A percentile compares a stretch with the other conserved stretches of the same genome.
These are phyloP conservation scores for Sinocyclocheilus rhinocerous DNA, from an alignment of 2,113 vertebrate species.

Conservation along the genomic window DNA sequence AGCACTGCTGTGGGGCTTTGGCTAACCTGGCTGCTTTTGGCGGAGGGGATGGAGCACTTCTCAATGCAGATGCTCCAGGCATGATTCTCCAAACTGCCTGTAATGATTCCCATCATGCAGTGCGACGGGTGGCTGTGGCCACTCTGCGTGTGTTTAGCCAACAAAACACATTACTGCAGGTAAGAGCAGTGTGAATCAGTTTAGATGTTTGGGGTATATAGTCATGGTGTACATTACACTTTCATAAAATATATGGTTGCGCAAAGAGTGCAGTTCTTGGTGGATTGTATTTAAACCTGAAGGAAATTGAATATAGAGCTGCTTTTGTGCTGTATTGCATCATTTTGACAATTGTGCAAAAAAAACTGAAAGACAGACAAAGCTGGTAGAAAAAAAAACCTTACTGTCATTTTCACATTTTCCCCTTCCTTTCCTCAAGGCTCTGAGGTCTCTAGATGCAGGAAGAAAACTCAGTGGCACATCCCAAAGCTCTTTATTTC, in stretches of 20 bases:
- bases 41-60: conserved; percentile 56
- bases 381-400: conserved; percentile 38
- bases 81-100: conserved; percentile 69
- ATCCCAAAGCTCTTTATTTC: conserved; percentile 49
- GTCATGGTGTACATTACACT: not conserved
- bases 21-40: conserved; percentile 65
- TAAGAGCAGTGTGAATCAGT: conserved; percentile 51
- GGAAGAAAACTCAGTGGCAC: conserved; percentile 40
- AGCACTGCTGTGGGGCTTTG: conserved; percentile 70
- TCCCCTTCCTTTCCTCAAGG: conserved; percentile 55
- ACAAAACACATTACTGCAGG: conserved; percentile 66
- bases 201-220: not conserved
- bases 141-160: conserved; percentile 68
- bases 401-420: conserved; percentile 55
- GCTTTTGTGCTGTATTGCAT: conserved; percentile 57
- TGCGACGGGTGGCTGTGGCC: conserved; percentile 69
- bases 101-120: conserved; percentile 68
- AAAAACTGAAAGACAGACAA: conserved; percentile 53
- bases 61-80: conserved; percentile 57
- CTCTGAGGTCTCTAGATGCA: conserved; percentile 53
- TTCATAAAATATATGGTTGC: not conserved
- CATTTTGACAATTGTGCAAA: conserved; percentile 59
- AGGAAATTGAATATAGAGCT: conserved; percentile 49
- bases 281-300: conserved; percentile 45
- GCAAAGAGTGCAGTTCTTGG: conserved; percentile 33